Evolutionary conservation across 2,113 vertebrate genomes (phyloP), one percentile per base, ranked within the genome.

Genomic region (Coptodon bakossiorum): DNA sequence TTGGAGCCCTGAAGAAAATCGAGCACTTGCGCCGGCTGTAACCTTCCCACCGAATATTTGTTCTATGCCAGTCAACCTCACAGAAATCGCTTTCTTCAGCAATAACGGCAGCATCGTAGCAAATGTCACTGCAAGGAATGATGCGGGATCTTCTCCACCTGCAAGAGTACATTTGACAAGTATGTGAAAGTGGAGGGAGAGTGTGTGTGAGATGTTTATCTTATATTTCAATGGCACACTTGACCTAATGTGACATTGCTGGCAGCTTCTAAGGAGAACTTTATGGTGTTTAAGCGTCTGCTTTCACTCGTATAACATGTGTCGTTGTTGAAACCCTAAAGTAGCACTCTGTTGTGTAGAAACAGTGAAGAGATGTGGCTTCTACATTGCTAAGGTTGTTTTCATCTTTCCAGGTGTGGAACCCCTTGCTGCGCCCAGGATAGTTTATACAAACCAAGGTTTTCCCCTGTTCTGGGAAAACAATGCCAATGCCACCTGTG

Each of bases 381-480:
- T 78, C 73, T 11, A 1, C 9, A 40, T 86, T 61, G 3, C 40
- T 34, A 9, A 61, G 11, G 2, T 73, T 48, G 36, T 87, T 68
- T 80, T 82, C 22, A 31, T 80, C 13, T 45, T 85, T 78, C 16
- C 85, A 97, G 96, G 93, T 56, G 59, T 80, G 43, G 86, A 93
- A 17, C 59, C 81, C 3, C 4, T 56, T 10, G 27, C 68, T 12
- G 61, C 88, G 12, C 83, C 89, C 43, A 87, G 89, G 81, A 86
- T 50, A 2, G 45, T 82, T 45, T 88, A 86, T 81, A 80, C 31
- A 1, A 84, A 90, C 4, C 31, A 85, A 7, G 90, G 88, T 7
- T 95, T 96, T 53, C 68, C 82, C 54, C 71, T 97, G 24, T 93
- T 78, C 88, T 97, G 96, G 96, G 86, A 88, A 78, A 82, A 88